Evolutionary conservation across 2,113 vertebrate genomes (phyloP).

Genomic region (Engystomops pustulosus): DNA sequence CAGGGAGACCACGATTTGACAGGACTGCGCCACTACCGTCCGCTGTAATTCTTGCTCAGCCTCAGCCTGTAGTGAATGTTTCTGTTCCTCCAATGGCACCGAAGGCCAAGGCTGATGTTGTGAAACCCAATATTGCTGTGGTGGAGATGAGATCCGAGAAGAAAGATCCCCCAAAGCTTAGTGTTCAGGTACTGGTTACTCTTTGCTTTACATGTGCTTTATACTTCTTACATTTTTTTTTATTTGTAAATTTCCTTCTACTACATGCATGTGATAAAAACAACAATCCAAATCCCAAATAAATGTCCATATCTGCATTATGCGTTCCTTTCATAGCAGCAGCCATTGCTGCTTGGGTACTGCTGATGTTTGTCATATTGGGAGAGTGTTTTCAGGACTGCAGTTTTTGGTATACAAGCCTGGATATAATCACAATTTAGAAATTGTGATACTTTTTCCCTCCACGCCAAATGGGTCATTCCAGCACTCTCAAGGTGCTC

Average conservation of each 20-base stretch:
- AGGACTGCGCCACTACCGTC: constrained; percentile 66
- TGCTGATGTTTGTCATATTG: too few species aligned
- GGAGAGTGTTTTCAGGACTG: too few species aligned
- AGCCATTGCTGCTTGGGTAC: too few species aligned
- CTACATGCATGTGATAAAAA: too few species aligned
- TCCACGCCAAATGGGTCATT: too few species aligned
- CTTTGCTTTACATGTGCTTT: neutral
- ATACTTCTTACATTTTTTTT: neutral
- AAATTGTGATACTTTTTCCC: too few species aligned
- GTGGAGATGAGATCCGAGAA: constrained; percentile 75
- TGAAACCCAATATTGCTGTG: constrained; percentile 73
- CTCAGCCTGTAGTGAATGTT: constrained; percentile 71
- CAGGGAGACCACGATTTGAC: constrained; percentile 81
- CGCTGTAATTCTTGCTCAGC: constrained; percentile 65
- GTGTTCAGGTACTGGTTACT: constrained; percentile 74
- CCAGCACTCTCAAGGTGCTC: too few species aligned
- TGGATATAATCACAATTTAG: too few species aligned
- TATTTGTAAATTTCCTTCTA: neutral
- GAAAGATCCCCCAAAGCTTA: constrained; percentile 73
- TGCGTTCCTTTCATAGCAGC: too few species aligned
- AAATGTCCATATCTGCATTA: too few species aligned
- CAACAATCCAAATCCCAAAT: too few species aligned
- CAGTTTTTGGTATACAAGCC: too few species aligned
- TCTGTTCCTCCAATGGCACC: constrained; percentile 69
- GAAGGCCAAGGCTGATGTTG: constrained; percentile 63